Evolutionary conservation across 2,888 invertebrate genomes (phyloP), one percentile per base, ranked within the genome.

Genomic region (Smittia sp.): DNA sequence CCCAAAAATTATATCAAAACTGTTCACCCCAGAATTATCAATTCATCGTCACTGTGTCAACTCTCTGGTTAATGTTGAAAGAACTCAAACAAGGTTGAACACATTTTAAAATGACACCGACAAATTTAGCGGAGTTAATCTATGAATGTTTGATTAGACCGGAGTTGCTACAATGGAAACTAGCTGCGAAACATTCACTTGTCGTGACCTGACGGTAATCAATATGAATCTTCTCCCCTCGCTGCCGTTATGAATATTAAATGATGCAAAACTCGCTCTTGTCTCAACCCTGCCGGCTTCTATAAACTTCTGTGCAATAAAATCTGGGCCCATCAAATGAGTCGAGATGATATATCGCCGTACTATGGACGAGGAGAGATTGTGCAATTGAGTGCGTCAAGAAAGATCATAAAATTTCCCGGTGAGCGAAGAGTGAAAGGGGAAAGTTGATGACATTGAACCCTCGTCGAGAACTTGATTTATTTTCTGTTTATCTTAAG

Each of bases 191-290:
- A 15, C 15, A 15, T 58, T 58, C 58, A 58, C 58, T 58, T 58
- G 58, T 9, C 58, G 13, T 58, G 22, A 58, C 58, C 22, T 58
- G 58, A 58, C 58, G 18, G 58, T 58, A 58, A 58, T 58, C 58
- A 58, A 58, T 58, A 58, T 58, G 22, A 58, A 58, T 58, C 6
- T 58, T 58, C 58, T 22, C 58, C 58, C 58, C n/a, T 58, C 13
- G 20, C 58, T 58, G 58, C 22, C 58, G 58, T 58, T 58, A 58
- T 58, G 58, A 58, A 58, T 58, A 58, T 58, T 58, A 58, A 58
- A 58, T 58, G 13, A 58, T 58, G 6, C 58, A 58, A 18, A 13
- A 58, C 3, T 22, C n/a, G 18, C 4, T 22, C 22, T 18, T 22
- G 4, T 32, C 32, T 32, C 58, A 58, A 58, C 58, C 58, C 58